Evolutionary conservation across 2,113 vertebrate species (phyloP).

Genomic region (Coreoperca whiteheadi): DNA sequence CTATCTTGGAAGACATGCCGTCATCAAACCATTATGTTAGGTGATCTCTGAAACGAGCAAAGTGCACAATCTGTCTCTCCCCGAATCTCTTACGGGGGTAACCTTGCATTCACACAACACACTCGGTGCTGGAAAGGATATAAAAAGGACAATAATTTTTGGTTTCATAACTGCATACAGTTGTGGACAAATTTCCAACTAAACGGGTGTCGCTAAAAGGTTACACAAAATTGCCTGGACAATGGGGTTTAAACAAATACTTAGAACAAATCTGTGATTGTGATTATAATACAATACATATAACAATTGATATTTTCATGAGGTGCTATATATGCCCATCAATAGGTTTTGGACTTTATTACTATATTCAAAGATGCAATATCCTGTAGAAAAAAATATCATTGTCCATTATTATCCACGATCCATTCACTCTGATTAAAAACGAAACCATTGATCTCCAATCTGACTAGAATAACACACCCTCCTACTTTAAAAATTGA

Average conservation of each 20-base stretch:
- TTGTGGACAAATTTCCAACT: slow-evolving; percentile 46
- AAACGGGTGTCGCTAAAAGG: slow-evolving; percentile 54
- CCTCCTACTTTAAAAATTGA: slow-evolving; percentile 62
- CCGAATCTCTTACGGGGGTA: slow-evolving; percentile 28
- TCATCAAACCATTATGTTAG: slow-evolving; percentile 39
- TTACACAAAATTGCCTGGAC: slow-evolving; percentile 54
- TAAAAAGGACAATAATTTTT: slow-evolving; percentile 62
- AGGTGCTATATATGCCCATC: slow-evolving; percentile 66
- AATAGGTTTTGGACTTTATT: slow-evolving; percentile 54
- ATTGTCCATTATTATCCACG: slow-evolving; percentile 38
- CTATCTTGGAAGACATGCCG: slow-evolving; percentile 75
- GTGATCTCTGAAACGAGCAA: slow-evolving; percentile 55
- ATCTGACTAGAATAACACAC: slow-evolving; percentile 68
- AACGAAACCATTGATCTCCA: slow-evolving; percentile 56
- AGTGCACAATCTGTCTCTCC: slow-evolving; percentile 58
- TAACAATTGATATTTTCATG: slow-evolving; percentile 65
- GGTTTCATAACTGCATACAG: slow-evolving; percentile 66
- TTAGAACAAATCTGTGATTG: slow-evolving; percentile 59
- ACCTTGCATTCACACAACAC: slow-evolving; percentile 44
- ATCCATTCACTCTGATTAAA: slow-evolving; percentile 69
- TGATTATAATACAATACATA: slow-evolving; percentile 70
- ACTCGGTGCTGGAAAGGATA: slow-evolving; percentile 33
- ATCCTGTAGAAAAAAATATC: slow-evolving; percentile 64
- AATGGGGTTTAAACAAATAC: slow-evolving; percentile 64
- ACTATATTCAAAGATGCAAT: slow-evolving; percentile 68